These are phyloP conservation scores for Exocentrus adspersus DNA, from an alignment of 2,888 invertebrate genomes.

Conservation along the genomic window DNA sequence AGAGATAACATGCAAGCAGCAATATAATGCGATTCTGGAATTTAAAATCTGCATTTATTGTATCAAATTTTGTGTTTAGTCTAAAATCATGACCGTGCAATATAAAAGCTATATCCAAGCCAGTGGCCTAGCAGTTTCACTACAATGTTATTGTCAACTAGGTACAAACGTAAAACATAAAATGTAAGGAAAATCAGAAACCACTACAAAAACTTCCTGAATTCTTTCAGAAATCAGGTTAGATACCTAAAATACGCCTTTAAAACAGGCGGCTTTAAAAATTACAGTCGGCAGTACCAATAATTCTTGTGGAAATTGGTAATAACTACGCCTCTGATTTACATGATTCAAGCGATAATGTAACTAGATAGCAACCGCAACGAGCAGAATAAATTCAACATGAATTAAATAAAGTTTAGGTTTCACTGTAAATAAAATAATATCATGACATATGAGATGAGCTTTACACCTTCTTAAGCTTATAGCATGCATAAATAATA, in stretches of 20 bases:
- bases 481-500: conserved; percentile 6
- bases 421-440: conserved; percentile 12
- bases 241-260: too few species aligned
- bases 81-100: conserved; percentile 19
- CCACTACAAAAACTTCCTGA: too few species aligned
- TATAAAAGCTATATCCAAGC: not conserved
- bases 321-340: conserved; percentile 9
- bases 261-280: not conserved
- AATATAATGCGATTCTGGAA: not conserved
- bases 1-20: not conserved
- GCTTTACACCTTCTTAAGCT: conserved; percentile 3
- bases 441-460: conserved; percentile 13
- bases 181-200: too few species aligned
- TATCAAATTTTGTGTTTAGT: conserved; percentile 32
- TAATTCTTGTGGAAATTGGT: conserved; percentile 4
- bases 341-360: conserved; percentile 1
- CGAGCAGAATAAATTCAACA: conserved; percentile 24
- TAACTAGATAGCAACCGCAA: conserved; percentile 17
- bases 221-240: too few species aligned
- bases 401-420: conserved; percentile 18
- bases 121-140: not conserved
- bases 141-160: too few species aligned
- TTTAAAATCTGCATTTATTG: conserved; percentile 37
- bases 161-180: too few species aligned
- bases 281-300: not conserved